Evolutionary conservation across 2,797 vertebrate genomes (phyloP), one percentile per base, ranked within the genome.

Genomic region (Coracias cyanogaster): DNA sequence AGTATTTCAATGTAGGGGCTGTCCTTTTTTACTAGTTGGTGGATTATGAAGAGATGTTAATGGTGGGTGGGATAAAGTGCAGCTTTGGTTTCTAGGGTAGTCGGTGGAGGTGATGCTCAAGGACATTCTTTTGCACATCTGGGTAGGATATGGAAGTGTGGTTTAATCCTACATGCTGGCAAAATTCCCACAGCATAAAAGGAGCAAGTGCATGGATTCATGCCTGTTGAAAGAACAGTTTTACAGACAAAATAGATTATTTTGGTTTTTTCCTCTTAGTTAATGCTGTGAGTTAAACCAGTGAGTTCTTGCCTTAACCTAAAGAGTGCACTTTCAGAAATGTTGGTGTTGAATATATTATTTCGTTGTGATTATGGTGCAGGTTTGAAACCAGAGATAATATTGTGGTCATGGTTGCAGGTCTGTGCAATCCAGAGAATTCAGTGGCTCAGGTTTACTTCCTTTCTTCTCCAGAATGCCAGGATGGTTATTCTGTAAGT

Each of bases 71-170:
- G 66, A 92, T 88, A 10, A 77, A 41, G 81, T 33, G 15, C 0
- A 2, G 74, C 80, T 93, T 91, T 87, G 85, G 48, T 82, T 89
- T 61, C 7, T 35, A 8, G 64, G 67, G 33, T 26, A 67, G 28
- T 9, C 37, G 89, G 35, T 86, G 80, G 83, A 92, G 77, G 89
- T 95, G 90, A 76, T 94, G 58, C 61, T 86, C 31, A 28, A 65
- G 66, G 80, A 91, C 79, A 48, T 57, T 82, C 55, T 82, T 51
- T 51, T 64, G 69, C 57, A 74, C 89, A 80, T 92, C 66, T 93
- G 90, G 74, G 37, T 61, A 31, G 0, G 8, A 60, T 77, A 73
- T 78, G 67, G 71, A 89, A 61, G 54, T 70, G 33, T 69, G 69
- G 54, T 22, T 81, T 76, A 66, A 66, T 86, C 62, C 31, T 91